Evolutionary conservation across 2,113 vertebrate genomes (phyloP).

Genomic region (Pterocles orientalis): DNA sequence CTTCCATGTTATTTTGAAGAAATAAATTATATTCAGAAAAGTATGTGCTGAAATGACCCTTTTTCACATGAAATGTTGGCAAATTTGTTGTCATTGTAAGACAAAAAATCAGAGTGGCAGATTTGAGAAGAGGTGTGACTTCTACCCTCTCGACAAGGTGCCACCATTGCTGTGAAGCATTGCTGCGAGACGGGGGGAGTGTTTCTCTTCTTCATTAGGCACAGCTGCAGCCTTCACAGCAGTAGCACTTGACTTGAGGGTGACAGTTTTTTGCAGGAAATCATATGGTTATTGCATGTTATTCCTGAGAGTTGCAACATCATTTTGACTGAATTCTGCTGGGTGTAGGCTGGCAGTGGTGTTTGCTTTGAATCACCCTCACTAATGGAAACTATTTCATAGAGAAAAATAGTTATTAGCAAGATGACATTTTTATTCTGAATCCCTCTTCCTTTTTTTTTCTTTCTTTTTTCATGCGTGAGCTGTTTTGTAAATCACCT

Average conservation of each 20-base stretch:
- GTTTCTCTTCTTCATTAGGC: background rate
- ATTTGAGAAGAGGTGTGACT: background rate
- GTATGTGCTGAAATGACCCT: background rate
- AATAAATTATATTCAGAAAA: background rate
- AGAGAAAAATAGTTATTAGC: background rate
- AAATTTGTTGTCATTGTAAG: background rate
- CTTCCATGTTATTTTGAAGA: background rate
- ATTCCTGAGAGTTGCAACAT: background rate
- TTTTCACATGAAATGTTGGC: background rate
- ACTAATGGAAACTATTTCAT: background rate
- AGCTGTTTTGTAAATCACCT: background rate
- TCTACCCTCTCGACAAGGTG: background rate
- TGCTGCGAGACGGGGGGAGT: accelerated
- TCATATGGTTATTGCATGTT: background rate
- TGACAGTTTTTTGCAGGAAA: background rate
- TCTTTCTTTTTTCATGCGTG: background rate
- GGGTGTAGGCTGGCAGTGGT: background rate
- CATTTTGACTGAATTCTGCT: background rate
- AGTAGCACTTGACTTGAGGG: accelerated
- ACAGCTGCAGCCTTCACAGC: background rate
- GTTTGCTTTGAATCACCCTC: background rate
- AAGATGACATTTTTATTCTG: background rate
- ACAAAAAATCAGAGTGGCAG: background rate
- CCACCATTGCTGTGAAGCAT: background rate
- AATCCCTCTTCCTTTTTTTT: background rate